phyloP scores from a whole-genome alignment of 2,797 vertebrate genomes.

The Zenarchopterus dispar region DNA sequence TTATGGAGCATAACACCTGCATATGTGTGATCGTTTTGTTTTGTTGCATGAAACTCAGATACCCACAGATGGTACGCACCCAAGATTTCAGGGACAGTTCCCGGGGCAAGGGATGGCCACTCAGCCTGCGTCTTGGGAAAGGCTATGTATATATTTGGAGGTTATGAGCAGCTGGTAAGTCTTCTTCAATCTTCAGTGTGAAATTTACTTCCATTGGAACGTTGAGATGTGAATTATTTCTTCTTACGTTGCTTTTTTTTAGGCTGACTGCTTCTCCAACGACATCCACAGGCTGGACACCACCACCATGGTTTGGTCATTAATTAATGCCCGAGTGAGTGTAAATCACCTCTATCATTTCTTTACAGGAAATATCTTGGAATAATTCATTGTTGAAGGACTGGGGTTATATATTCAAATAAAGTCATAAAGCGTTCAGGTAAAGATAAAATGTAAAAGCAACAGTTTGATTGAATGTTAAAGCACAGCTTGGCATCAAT shows the following conservation, averaged over 20 bases:
- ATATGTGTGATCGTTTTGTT: conserved; percentile 15
- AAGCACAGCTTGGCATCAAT: conserved; percentile 24
- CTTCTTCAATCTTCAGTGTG: conserved; percentile 16
- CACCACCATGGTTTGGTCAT: conserved; percentile 91
- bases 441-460: conserved; percentile 5
- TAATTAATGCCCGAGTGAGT: conserved; percentile 94
- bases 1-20: conserved; percentile 33
- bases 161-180: conserved; percentile 97
- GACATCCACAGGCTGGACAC: conserved; percentile 98
- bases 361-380: neutral
- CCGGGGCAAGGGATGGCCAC: conserved; percentile 96
- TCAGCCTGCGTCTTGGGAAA: conserved; percentile 93
- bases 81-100: conserved; percentile 90
- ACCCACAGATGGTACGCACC: conserved; percentile 96
- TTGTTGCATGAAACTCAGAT: conserved; percentile 70
- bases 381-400: too few species aligned
- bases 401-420: too few species aligned
- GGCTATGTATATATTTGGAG: conserved; percentile 97
- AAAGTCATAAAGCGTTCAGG: neutral
- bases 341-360: conserved; percentile 4
- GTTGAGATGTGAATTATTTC: conserved; percentile 22
- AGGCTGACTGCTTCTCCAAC: conserved; percentile 99
- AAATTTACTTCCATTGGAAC: neutral
- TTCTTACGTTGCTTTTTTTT: conserved; percentile 49
- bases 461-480: conserved; percentile 16